Conservation (phyloP, 2,888 invertebrate species). For the Orthonevra nobilis region DNA sequence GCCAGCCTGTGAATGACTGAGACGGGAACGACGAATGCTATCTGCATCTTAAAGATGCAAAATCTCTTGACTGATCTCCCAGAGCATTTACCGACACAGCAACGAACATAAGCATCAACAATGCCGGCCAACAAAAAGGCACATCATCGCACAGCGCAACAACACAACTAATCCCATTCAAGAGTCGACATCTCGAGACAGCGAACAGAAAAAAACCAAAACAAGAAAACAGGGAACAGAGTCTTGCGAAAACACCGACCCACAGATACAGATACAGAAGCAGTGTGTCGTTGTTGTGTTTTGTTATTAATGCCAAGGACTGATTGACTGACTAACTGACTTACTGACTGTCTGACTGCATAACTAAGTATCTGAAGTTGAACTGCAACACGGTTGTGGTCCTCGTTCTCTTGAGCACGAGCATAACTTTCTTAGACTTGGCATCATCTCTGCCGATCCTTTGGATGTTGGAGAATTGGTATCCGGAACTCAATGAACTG, state of each 20-base stretch:
- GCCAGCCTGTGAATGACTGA: conserved; percentile 39
- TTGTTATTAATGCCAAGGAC: conserved; percentile 43
- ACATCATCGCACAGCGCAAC: background rate
- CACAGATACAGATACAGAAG: too few relatives aligned
- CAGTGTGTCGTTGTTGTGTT: too few relatives aligned
- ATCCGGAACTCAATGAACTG: conserved; percentile 7
- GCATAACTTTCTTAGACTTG: conserved; percentile 20
- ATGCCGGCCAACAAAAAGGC: conserved; percentile 31
- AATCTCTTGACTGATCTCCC: conserved; percentile 32
- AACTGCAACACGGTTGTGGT: conserved; percentile 28
- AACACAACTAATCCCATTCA: conserved; percentile 42
- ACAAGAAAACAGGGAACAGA: too few relatives aligned
- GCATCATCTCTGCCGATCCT: conserved; percentile 24
- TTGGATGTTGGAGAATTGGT: too few relatives aligned
- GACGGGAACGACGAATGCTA: conserved; percentile 38
- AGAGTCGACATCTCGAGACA: conserved; percentile 23
- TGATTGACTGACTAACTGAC: conserved; percentile 49
- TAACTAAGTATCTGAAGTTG: conserved; percentile 20
- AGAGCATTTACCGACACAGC: conserved; percentile 14
- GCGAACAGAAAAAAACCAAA: too few relatives aligned
- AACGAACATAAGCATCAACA: too few relatives aligned
- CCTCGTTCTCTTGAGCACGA: conserved; percentile 32
- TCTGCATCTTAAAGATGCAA: conserved; percentile 53
- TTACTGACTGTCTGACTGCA: conserved; percentile 24
- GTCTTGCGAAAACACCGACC: too few relatives aligned